A percentile compares a stretch with the other conserved stretches of the same genome.
Conservation (phyloP, 2,888 invertebrate species). For the Drosophila greeni region DNA sequence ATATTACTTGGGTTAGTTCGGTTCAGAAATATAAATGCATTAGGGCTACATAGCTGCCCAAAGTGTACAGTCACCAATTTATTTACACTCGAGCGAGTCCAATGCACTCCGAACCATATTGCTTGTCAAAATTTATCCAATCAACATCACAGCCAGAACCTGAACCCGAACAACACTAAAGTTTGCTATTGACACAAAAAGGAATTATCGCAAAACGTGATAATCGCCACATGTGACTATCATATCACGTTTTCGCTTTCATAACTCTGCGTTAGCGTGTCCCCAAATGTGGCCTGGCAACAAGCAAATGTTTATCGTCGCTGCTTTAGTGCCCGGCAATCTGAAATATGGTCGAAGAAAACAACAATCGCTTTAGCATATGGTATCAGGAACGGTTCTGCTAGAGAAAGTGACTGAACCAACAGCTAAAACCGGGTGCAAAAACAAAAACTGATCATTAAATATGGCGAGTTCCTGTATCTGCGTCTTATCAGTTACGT, state of each 20-base stretch:
- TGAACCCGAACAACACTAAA: neutral
- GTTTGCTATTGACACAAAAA: conserved; percentile 3
- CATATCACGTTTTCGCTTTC: conserved; percentile 40
- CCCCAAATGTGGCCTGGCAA: conserved; percentile 29
- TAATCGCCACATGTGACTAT: conserved; percentile 41
- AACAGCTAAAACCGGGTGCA: conserved; percentile 23
- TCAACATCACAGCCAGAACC: neutral
- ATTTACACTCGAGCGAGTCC: neutral
- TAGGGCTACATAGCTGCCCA: neutral
- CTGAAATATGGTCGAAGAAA: neutral
- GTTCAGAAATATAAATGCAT: neutral
- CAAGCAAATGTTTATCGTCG: conserved; percentile 19
- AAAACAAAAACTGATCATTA: conserved; percentile 17
- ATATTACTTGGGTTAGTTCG: neutral
- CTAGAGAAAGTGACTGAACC: conserved; percentile 2
- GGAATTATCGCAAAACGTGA: conserved; percentile 39
- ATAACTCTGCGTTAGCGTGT: conserved; percentile 3
- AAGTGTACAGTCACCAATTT: neutral
- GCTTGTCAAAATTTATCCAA: conserved; percentile 1
- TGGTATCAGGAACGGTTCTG: conserved; percentile 2
- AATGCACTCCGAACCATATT: conserved; percentile 1
- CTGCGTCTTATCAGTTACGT: conserved; percentile 23
- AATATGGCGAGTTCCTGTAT: conserved; percentile 14
- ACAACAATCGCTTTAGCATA: conserved; percentile 15
- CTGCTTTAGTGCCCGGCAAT: conserved; percentile 1